phyloP scores from a whole-genome alignment of 2,113 vertebrate genomes.

The Psilopsiagon aymara region DNA sequence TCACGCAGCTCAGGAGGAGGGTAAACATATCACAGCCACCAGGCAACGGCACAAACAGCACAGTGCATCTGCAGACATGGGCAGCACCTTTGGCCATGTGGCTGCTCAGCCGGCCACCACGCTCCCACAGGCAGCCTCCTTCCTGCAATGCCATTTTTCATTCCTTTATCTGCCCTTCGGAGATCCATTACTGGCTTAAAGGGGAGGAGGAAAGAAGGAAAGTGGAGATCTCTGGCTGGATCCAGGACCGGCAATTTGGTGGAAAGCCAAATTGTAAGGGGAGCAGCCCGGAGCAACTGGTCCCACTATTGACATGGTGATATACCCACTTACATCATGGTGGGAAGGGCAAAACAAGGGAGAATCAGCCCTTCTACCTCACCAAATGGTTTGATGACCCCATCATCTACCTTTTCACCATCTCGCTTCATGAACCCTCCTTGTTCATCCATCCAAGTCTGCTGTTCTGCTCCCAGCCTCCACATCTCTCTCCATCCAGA shows the following conservation, averaged over 20 bases:
- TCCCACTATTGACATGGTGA: background rate
- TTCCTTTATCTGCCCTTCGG: background rate
- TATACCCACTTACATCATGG: background rate
- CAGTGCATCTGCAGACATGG: background rate
- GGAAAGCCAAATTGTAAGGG: background rate
- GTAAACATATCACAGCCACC: background rate
- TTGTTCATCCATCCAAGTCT: background rate
- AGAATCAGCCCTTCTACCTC: background rate
- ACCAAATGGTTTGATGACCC: background rate
- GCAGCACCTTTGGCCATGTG: accelerated
- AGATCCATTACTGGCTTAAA: background rate
- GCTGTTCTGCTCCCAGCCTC: background rate
- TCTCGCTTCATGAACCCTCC: background rate
- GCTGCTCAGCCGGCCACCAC: background rate
- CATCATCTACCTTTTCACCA: background rate
- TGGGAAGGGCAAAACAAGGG: background rate
- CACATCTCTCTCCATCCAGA: background rate
- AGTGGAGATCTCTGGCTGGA: background rate
- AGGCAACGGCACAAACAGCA: background rate
- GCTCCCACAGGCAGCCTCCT: background rate
- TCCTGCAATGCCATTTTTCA: background rate
- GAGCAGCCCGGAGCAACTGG: background rate
- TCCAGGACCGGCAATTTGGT: background rate
- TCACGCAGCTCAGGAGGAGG: background rate
- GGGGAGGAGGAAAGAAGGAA: background rate